Conservation (phyloP, 2,888 invertebrate species). For the Eugnorisma glareosa region DNA sequence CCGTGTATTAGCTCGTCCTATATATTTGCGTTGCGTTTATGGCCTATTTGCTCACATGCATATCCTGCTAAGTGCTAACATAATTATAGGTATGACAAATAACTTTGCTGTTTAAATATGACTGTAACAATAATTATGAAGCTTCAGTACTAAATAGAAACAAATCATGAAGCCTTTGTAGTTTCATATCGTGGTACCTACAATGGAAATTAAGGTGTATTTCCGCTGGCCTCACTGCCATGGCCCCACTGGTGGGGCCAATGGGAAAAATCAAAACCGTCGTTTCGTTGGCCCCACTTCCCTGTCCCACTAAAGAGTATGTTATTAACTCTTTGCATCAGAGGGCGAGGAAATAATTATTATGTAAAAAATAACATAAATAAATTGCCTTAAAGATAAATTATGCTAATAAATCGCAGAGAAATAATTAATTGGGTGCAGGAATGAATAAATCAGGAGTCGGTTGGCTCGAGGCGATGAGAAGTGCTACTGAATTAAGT, state of each 20-base stretch:
- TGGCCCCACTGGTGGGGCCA: too few species aligned
- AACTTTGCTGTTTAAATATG: constrained; percentile 6
- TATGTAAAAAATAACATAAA: background rate
- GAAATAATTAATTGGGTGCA: background rate
- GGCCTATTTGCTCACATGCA: constrained; percentile 21
- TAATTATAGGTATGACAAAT: constrained; percentile 6
- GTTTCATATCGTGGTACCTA: too few species aligned
- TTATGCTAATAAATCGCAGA: background rate
- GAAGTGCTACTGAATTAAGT: background rate
- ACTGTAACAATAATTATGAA: background rate
- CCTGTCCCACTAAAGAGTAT: too few species aligned
- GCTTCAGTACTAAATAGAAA: background rate
- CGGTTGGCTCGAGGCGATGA: too few species aligned
- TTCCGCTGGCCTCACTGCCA: too few species aligned
- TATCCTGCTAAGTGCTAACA: constrained; percentile 20
- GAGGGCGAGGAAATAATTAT: background rate
- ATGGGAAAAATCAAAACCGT: too few species aligned
- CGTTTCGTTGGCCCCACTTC: too few species aligned
- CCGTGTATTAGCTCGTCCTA: background rate
- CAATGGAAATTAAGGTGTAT: too few species aligned
- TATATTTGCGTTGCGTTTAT: constrained; percentile 23
- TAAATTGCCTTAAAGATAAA: background rate
- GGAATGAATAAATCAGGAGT: background rate
- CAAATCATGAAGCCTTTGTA: background rate
- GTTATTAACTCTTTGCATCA: background rate